phyloP scores from a whole-genome alignment of 2,888 invertebrate species.

The Calameuta pallipes region DNA sequence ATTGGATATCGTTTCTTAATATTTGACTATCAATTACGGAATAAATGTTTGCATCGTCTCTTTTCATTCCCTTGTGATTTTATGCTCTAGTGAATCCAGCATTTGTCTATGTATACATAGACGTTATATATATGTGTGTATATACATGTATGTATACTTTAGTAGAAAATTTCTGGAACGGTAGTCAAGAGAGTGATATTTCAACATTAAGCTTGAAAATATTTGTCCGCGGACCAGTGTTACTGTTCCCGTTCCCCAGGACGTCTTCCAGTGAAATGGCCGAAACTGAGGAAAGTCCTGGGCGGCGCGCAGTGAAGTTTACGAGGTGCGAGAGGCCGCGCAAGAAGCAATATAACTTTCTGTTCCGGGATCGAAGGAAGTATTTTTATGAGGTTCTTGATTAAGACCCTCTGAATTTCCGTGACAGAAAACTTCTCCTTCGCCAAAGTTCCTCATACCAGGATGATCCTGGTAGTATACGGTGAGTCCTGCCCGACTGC shows the following conservation, averaged over 20 bases:
- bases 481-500: background rate
- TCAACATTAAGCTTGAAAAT: background rate
- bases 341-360: constrained; percentile 15
- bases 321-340: constrained; percentile 2
- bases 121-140: too few relatives aligned
- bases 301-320: constrained; percentile 10
- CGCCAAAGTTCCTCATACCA: background rate
- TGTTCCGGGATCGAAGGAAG: constrained; percentile 12
- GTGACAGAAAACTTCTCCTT: background rate
- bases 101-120: background rate
- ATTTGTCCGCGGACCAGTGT: background rate
- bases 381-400: constrained; percentile 19
- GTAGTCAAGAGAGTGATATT: background rate
- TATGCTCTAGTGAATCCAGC: background rate
- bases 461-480: background rate
- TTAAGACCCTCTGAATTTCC: constrained; percentile 5
- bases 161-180: background rate
- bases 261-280: too few relatives aligned
- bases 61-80: constrained; percentile 17
- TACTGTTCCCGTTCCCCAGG: background rate
- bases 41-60: background rate
- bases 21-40: background rate
- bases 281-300: background rate
- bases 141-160: background rate
- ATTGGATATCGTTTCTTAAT: background rate